These are phyloP conservation scores for Himalopsyche japonica DNA, from an alignment of 2,888 invertebrate species.

Conservation along the genomic window DNA sequence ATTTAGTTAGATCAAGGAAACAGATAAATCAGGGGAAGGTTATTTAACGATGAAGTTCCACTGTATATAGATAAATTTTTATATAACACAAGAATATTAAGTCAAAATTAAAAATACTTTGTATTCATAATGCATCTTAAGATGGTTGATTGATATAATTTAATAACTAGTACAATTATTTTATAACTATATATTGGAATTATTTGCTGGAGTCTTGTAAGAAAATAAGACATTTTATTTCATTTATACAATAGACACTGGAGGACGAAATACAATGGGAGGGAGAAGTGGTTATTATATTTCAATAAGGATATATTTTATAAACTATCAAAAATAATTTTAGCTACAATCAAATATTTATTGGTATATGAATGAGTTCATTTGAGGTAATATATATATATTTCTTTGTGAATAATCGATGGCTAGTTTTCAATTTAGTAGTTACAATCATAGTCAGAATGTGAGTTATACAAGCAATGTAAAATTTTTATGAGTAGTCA, in stretches of 20 bases:
- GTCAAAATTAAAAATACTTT: constrained; percentile 13
- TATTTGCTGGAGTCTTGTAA: neutral
- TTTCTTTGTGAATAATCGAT: neutral
- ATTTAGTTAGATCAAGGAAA: no score
- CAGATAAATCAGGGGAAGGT: no score
- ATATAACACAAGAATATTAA: neutral
- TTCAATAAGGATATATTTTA: neutral
- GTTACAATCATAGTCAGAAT: no score
- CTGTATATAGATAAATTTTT: neutral
- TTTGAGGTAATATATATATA: neutral
- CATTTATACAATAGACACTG: neutral
- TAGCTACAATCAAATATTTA: neutral
- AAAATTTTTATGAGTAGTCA: no score
- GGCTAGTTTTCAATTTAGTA: neutral
- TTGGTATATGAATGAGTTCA: neutral
- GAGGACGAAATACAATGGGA: constrained; percentile 19
- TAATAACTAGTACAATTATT: neutral
- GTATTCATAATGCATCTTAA: constrained; percentile 4
- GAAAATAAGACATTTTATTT: neutral
- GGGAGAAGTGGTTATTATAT: neutral
- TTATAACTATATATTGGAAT: constrained; percentile 4
- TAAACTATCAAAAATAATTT: neutral
- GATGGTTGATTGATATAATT: constrained; percentile 21
- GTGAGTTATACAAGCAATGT: no score
- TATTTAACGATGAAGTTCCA: no score